phyloP scores from a whole-genome alignment of 2,113 vertebrate genomes.

The Sphaerodactylus townsendi region DNA sequence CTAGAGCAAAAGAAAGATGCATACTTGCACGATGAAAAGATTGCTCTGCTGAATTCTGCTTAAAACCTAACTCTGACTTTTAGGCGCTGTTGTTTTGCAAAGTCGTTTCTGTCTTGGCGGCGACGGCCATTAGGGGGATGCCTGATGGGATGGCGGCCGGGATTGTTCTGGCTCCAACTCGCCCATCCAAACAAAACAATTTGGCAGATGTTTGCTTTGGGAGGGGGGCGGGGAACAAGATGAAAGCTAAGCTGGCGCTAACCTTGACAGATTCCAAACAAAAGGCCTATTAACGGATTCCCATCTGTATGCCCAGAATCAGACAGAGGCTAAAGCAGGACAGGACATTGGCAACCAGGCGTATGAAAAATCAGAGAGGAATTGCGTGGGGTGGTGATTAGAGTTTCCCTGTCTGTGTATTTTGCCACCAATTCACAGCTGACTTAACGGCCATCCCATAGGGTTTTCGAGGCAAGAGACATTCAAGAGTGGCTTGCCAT shows the following conservation, averaged over 20 bases:
- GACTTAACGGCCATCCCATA: too few relatives aligned
- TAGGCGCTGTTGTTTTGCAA: constrained; percentile 21
- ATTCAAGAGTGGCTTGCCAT: too few relatives aligned
- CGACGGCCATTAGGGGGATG: background rate
- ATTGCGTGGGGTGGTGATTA: too few relatives aligned
- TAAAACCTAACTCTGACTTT: constrained; percentile 22
- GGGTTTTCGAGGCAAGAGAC: too few relatives aligned
- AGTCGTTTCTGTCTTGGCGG: background rate
- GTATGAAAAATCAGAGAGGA: too few relatives aligned
- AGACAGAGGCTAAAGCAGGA: background rate
- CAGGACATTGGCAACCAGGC: background rate
- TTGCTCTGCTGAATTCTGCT: background rate
- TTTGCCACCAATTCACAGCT: too few relatives aligned
- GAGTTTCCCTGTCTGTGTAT: too few relatives aligned
- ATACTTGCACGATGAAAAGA: background rate
- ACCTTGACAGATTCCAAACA: background rate
- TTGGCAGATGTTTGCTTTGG: background rate
- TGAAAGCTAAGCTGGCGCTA: background rate
- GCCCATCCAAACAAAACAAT: background rate
- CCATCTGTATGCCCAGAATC: too few relatives aligned
- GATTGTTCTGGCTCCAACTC: background rate
- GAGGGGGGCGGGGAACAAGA: background rate
- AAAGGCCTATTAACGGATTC: background rate
- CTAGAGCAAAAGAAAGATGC: background rate
- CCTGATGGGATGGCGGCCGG: background rate